These are phyloP conservation scores for Cercopithecus neglectus DNA, from an alignment of 2,797 vertebrate species.

Conservation along the genomic window DNA sequence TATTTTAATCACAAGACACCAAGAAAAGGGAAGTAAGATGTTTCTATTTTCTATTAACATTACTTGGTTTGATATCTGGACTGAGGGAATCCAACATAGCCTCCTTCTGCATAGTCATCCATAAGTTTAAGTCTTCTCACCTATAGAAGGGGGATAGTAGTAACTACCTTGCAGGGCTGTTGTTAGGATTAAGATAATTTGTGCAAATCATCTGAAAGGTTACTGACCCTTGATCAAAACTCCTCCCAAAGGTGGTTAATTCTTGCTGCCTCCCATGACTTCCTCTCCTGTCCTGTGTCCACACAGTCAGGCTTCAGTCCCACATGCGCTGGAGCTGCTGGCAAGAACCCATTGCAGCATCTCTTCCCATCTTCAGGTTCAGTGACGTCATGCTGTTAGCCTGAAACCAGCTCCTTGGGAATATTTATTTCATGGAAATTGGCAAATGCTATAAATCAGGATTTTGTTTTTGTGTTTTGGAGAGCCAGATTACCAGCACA, in stretches of 20 bases:
- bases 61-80: not conserved
- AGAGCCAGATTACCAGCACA: not conserved
- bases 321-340: not conserved
- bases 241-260: not conserved
- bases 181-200: not conserved
- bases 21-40: not conserved
- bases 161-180: not conserved
- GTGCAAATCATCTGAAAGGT: not conserved
- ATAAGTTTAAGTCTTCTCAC: not conserved
- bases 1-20: not conserved
- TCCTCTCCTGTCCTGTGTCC: not conserved
- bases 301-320: not conserved
- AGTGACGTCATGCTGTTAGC: not conserved
- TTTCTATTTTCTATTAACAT: not conserved
- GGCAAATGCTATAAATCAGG: not conserved
- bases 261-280: not conserved
- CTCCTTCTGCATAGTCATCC: not conserved
- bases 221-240: not conserved
- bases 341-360: not conserved
- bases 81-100: not conserved
- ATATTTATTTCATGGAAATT: not conserved
- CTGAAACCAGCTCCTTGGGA: not conserved
- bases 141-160: not conserved
- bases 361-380: not conserved
- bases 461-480: not conserved